These are phyloP conservation scores for Gasterosteus aculeatus DNA, from an alignment of 2,113 vertebrate species.

Conservation along the genomic window DNA sequence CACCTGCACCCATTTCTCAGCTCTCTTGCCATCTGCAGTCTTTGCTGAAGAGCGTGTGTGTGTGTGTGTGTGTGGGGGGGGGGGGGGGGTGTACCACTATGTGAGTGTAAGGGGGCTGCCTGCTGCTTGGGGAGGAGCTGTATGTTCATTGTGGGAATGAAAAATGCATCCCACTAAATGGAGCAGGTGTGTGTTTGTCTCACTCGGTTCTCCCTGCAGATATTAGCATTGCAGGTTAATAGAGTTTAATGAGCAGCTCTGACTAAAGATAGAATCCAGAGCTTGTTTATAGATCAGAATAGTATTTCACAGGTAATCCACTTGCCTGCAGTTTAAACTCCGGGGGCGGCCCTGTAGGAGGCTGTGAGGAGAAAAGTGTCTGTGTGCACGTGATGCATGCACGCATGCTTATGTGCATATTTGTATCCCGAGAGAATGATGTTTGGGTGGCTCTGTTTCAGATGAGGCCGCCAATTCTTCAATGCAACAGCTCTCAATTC, in stretches of 20 bases:
- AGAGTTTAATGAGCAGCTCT: conserved; percentile 71
- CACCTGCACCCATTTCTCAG: conserved; percentile 36
- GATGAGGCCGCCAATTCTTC: conserved; percentile 38
- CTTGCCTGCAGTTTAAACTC: conserved; percentile 11
- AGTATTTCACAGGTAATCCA: conserved; percentile 40
- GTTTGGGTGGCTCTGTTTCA: conserved; percentile 37
- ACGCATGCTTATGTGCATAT: conserved; percentile 20
- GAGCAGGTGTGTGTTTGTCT: conserved; percentile 66
- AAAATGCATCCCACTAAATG: conserved; percentile 51
- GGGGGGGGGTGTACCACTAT: not conserved
- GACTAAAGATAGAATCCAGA: conserved; percentile 43
- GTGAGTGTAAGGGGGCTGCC: not conserved
- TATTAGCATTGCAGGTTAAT: conserved; percentile 70
- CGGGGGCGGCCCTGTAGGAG: conserved; percentile 24
- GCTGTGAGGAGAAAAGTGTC: conserved; percentile 1
- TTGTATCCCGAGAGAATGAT: conserved; percentile 24
- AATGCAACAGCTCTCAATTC: conserved; percentile 42
- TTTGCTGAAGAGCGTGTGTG: conserved; percentile 11
- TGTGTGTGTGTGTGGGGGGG: not conserved
- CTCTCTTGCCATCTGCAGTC: conserved; percentile 22
- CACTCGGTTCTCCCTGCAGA: conserved; percentile 50
- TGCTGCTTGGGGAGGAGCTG: conserved; percentile 52
- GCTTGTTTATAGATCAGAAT: conserved; percentile 55
- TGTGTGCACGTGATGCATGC: conserved; percentile 10
- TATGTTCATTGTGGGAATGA: conserved; percentile 53